phyloP scores from a whole-genome alignment of 2,113 vertebrate species.

The Eulemur macaco region DNA sequence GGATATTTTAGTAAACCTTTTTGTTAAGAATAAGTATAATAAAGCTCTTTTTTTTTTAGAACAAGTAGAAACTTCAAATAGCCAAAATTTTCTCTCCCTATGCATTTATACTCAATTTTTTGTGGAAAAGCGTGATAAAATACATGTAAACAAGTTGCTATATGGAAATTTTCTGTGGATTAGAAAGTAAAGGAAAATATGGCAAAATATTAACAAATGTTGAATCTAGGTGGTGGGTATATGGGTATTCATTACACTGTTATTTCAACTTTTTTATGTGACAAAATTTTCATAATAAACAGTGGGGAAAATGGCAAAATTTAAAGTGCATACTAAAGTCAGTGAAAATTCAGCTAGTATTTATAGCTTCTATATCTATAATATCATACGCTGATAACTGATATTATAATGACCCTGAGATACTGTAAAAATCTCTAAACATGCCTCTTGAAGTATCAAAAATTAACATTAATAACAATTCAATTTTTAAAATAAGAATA shows the following conservation, averaged over 20 bases:
- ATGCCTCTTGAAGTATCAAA: background rate
- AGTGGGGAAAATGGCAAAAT: background rate
- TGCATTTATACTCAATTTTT: background rate
- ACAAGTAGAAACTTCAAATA: background rate
- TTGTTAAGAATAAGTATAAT: background rate
- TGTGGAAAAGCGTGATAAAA: background rate
- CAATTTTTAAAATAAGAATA: background rate
- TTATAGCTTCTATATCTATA: background rate
- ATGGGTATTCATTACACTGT: background rate
- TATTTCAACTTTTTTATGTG: background rate
- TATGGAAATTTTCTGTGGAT: background rate
- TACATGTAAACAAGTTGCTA: background rate
- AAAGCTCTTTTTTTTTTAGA: background rate
- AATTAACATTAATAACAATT: constrained; percentile 14
- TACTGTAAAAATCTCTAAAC: background rate
- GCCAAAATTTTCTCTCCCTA: background rate
- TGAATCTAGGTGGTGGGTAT: background rate
- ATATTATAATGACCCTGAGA: background rate
- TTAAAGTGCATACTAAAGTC: background rate
- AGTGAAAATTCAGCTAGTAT: background rate
- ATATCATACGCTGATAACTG: background rate
- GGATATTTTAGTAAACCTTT: background rate
- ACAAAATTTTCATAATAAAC: background rate
- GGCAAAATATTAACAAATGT: background rate
- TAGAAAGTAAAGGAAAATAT: background rate